These are phyloP conservation scores for Arremon brunneinucha DNA, from an alignment of 2,797 vertebrate genomes.

Conservation along the genomic window DNA sequence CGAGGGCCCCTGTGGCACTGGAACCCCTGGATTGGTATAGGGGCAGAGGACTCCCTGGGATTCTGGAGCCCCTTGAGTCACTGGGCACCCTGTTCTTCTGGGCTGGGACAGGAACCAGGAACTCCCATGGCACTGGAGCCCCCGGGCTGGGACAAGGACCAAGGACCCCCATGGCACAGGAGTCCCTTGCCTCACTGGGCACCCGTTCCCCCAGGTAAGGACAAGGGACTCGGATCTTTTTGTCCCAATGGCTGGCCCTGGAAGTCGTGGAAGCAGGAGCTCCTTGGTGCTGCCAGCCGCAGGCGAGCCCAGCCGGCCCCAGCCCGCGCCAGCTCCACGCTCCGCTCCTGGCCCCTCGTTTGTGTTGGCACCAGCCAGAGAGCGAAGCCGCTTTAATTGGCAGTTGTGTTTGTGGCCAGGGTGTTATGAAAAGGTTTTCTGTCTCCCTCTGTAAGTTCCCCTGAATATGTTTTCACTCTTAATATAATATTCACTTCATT, in stretches of 20 bases:
- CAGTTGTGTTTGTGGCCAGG: slow-evolving; percentile 65
- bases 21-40: not conserved
- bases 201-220: not conserved
- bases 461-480: slow-evolving; percentile 70
- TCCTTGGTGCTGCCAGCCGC: not conserved
- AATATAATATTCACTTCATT: slow-evolving; percentile 75
- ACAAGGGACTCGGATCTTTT: fast-evolving
- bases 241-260: not conserved
- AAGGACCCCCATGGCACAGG: not conserved
- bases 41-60: not conserved
- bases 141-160: not conserved
- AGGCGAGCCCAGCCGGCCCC: not conserved
- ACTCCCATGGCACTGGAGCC: not conserved
- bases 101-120: not conserved
- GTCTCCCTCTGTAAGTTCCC: slow-evolving; percentile 60
- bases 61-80: not conserved
- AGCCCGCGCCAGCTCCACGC: fast-evolving
- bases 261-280: not conserved
- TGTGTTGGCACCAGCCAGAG: slow-evolving; percentile 69
- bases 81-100: not conserved
- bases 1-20: not conserved
- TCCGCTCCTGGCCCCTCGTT: slow-evolving; percentile 56
- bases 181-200: not conserved
- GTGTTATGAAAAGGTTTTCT: slow-evolving; percentile 76
- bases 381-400: slow-evolving; percentile 44